phyloP scores from a whole-genome alignment of 2,113 vertebrate species.

The Silurus meridionalis region DNA sequence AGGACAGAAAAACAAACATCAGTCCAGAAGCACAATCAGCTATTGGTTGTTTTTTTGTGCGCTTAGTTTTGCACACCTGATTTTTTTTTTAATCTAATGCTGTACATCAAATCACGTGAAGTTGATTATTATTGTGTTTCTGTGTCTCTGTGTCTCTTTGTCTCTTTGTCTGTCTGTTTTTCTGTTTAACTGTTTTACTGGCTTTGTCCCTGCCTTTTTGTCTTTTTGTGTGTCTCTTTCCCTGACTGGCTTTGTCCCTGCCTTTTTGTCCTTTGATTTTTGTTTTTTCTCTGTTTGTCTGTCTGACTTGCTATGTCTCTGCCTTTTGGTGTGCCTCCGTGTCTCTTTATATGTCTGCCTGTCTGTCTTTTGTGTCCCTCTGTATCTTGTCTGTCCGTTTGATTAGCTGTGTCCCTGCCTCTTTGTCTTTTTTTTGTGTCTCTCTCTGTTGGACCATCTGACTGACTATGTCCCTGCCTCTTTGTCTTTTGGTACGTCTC shows the following conservation, averaged over 20 bases:
- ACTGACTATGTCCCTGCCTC: not conserved
- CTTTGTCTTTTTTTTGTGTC: not conserved
- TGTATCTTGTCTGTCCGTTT: too few species aligned
- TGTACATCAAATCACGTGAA: not conserved
- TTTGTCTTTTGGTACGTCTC: not conserved
- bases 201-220: too few species aligned
- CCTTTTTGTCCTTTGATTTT: not conserved
- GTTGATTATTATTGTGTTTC: too few species aligned
- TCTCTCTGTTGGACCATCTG: not conserved
- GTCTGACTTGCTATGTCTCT: not conserved
- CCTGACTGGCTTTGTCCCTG: too few species aligned
- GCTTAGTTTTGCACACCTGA: not conserved
- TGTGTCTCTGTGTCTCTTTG: not conserved
- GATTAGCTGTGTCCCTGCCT: too few species aligned
- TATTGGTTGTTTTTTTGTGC: not conserved
- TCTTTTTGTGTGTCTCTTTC: too few species aligned
- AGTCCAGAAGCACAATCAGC: not conserved
- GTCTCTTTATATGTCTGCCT: too few species aligned
- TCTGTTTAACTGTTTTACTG: not conserved
- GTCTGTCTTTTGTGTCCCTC: not conserved
- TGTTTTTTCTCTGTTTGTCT: not conserved
- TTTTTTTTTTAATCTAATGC: not conserved
- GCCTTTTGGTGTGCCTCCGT: not conserved
- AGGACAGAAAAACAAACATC: not conserved
- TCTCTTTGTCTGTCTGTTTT: not conserved